Evolutionary conservation across 2,113 vertebrate species (phyloP).

Genomic region (Vulpes vulpes): DNA sequence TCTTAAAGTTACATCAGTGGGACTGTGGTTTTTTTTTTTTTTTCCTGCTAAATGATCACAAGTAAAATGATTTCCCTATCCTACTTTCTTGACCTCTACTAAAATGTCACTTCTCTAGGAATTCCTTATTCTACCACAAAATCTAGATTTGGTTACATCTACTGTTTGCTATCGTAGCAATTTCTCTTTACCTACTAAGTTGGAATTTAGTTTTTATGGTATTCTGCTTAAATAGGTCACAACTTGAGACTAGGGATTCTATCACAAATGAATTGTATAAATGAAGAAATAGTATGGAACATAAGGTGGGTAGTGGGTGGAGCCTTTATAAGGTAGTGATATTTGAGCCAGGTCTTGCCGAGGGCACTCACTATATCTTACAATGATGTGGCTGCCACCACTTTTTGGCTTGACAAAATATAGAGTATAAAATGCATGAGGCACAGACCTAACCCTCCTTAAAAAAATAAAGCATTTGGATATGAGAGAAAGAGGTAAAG

Average conservation of each 20-base stretch:
- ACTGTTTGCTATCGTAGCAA: neutral
- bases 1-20: neutral
- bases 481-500: neutral
- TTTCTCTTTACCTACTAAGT: neutral
- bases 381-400: fast-evolving
- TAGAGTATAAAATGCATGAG: too few relatives aligned
- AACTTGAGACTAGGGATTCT: neutral
- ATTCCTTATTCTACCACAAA: neutral
- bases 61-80: neutral
- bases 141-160: neutral
- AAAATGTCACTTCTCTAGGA: neutral
- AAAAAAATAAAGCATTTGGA: neutral
- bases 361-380: neutral
- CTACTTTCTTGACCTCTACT: neutral
- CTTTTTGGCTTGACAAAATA: neutral
- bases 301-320: fast-evolving
- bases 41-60: neutral
- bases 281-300: neutral
- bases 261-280: neutral
- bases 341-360: neutral
- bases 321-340: neutral
- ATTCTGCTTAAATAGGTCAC: neutral
- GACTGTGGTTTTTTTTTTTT: neutral
- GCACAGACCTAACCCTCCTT: neutral
- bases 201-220: neutral